These are phyloP conservation scores for Crotalus tigris DNA, from an alignment of 2,113 vertebrate species.

Conservation along the genomic window DNA sequence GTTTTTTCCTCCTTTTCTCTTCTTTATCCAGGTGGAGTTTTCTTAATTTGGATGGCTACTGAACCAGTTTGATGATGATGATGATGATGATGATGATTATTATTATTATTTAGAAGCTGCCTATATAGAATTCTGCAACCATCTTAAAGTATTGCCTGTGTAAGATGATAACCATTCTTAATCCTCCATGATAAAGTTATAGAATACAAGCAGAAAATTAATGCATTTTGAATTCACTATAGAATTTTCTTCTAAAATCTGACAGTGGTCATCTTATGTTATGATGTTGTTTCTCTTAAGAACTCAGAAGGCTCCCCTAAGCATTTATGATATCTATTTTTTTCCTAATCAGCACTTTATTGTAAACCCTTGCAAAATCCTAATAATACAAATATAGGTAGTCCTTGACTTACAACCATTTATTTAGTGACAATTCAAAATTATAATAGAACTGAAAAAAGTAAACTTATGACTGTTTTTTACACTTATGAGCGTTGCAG, in stretches of 20 bases:
- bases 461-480: background rate
- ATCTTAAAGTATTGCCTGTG: slow-evolving; percentile 15
- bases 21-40: background rate
- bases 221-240: background rate
- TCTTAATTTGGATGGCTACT: slow-evolving; percentile 11
- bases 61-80: background rate
- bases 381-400: background rate
- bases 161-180: background rate
- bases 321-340: background rate
- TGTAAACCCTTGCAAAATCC: background rate
- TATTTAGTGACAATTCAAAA: background rate
- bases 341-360: background rate
- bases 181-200: background rate
- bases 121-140: background rate
- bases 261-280: background rate
- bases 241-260: background rate
- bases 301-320: background rate
- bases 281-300: background rate
- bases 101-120: background rate
- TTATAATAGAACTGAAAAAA: background rate
- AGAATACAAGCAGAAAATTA: background rate
- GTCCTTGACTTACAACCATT: background rate
- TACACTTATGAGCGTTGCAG: background rate
- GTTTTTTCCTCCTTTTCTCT: too few species aligned
- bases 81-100: too few species aligned